phyloP scores from a whole-genome alignment of 1,140 invertebrate species.

The Drosophila ironensis region DNA sequence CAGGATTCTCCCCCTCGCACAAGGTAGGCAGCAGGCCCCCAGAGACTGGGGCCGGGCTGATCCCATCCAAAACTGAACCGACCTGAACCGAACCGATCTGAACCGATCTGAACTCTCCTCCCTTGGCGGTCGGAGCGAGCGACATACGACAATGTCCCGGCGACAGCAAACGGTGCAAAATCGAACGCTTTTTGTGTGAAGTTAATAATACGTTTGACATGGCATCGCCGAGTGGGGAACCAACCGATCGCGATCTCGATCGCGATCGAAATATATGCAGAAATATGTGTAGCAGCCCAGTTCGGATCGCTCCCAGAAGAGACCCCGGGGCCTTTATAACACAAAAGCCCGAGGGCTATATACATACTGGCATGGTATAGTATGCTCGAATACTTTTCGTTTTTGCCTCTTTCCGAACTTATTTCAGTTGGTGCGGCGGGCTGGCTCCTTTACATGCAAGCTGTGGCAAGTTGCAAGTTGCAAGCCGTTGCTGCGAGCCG shows the following conservation, averaged over 20 bases:
- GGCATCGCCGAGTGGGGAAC: conserved; percentile 29
- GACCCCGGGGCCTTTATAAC: conserved; percentile 6
- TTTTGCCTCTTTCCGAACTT: background rate
- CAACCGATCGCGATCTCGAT: background rate
- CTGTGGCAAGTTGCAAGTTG: background rate
- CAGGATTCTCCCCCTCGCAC: conserved; percentile 6
- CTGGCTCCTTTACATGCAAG: conserved; percentile 35
- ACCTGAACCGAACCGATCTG: no score
- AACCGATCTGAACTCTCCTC: conserved; percentile 5
- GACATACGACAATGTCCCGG: conserved; percentile 68
- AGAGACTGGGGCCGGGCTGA: no score
- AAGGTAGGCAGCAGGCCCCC: conserved; percentile 7
- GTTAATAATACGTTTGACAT: conserved; percentile 82
- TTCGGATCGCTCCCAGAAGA: no score
- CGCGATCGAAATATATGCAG: conserved; percentile 66
- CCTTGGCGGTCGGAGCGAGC: conserved; percentile 61
- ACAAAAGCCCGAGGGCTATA: background rate
- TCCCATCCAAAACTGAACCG: no score
- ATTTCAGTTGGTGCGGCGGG: conserved; percentile 22
- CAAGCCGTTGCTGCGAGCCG: background rate
- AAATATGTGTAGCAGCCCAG: conserved; percentile 46
- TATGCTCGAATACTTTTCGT: background rate
- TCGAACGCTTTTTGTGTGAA: conserved; percentile 82
- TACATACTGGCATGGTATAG: background rate
- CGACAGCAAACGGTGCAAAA: conserved; percentile 82